Base-by-base conservation (phyloP, 2,113 vertebrate genomes). In the Solea solea region DNA sequence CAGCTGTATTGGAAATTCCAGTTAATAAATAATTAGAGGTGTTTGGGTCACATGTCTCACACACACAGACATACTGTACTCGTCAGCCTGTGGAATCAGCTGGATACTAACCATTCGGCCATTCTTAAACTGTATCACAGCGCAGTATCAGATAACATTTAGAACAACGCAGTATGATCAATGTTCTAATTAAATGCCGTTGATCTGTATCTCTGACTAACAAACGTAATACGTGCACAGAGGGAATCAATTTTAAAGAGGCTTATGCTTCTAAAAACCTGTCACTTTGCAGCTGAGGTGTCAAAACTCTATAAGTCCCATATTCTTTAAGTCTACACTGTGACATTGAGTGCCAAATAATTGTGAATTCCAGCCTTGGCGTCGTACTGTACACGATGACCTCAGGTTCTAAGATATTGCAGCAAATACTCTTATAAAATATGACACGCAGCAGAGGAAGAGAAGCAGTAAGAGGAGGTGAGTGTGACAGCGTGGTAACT, bases 401-500 rank as follows among this genome's bases (percentile, higher is more conserved):
- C 50, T 64, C 9, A 67, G 39, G 21, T 53, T 72, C 28, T 21
- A 27, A 50, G 57, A 55, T 59, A 66, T 9, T 51, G 34, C 9
- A 40, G 28, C 56, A 74, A 57, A 80, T 49, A 46, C 28, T 34
- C 6, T 27, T 68, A 25, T 7, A 67, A 72, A 66, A 74, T 46
- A 56, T 72, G 50, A 10, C n/a, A 34, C 54, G 7, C 42, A 40
- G 61, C 12, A 70, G 65, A 76, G 45, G 14, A 64, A 21, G 57
- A 54, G 69, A 21, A 48, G 12, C 41, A 72, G 66, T 73, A 70
- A 49, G 65, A 57, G 57, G 50, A 16, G 66, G 15, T 55, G 64
- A 80, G 56, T 79, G 60, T 77, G 67, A 81, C 78, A 71, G 75
- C 78, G 81, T 64, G 69, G 60, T 77, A 88, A 75, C 80, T 81